Evolutionary conservation across 1,140 invertebrate genomes (phyloP).

Genomic region (Drosophila mauritiana): DNA sequence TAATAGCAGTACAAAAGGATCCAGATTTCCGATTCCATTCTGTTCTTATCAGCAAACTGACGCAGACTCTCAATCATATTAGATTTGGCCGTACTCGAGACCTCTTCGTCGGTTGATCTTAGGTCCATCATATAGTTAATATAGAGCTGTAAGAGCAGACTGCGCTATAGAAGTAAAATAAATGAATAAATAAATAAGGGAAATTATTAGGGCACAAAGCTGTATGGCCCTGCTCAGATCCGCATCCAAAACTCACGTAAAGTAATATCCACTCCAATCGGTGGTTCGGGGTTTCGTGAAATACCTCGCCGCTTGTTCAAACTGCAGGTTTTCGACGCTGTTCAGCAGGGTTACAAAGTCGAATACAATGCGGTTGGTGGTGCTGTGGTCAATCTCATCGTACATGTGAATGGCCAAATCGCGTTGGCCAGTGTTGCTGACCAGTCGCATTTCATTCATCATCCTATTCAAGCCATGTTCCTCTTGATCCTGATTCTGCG

Average conservation of each 20-base stretch:
- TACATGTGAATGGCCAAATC: conserved; percentile 51
- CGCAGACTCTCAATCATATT: conserved; percentile 46
- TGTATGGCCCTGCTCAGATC: too few species aligned
- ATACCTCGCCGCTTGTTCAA: conserved; percentile 23
- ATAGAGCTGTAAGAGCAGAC: conserved; percentile 48
- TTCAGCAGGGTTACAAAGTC: conserved; percentile 51
- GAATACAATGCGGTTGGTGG: conserved; percentile 26
- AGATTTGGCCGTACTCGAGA: conserved; percentile 10
- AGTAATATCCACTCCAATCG: conserved; percentile 52
- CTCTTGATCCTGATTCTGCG: conserved; percentile 10
- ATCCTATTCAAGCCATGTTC: conserved; percentile 9
- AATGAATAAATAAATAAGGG: background rate
- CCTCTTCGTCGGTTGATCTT: conserved; percentile 13
- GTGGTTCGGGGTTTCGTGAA: conserved; percentile 1
- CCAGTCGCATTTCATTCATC: conserved; percentile 46
- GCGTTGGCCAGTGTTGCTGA: conserved; percentile 33
- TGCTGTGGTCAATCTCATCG: conserved; percentile 27
- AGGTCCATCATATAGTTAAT: conserved; percentile 50
- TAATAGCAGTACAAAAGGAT: conserved; percentile 62
- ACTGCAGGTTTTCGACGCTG: conserved; percentile 51
- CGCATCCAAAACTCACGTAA: conserved; percentile 40
- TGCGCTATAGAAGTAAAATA: conserved; percentile 5
- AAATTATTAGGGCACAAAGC: too few species aligned
- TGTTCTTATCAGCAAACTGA: conserved; percentile 17
- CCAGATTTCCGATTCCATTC: conserved; percentile 46